Base-by-base conservation (phyloP, 2,797 vertebrate species). In the Kryptopterus vitreolus region DNA sequence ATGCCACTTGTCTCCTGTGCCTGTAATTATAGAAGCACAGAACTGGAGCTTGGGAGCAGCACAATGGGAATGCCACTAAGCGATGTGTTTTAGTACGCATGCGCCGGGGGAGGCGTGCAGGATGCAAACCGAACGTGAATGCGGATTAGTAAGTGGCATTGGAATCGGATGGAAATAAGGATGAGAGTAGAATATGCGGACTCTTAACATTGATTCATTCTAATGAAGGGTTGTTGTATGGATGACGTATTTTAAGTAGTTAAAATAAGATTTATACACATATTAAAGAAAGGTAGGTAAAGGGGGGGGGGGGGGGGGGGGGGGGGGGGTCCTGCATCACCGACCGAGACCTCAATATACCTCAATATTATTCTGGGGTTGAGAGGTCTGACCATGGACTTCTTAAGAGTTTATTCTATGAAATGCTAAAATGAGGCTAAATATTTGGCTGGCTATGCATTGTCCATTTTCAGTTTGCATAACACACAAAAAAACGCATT, bases 11-110 rank as follows among this genome's bases (percentile, higher is more conserved):
- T 70, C 69, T 48, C 38, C n/a, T 70, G 16, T 38, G 38, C 65
- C 77, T 81, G 63, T 81, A 70, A 83, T 61, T 81, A 79, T 65
- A 79, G 78, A 58, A 74, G 33, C 20, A 65, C 11, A 50, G 71
- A n/a, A 48, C n/a, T 26, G 52, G 35, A 61, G 31, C 48, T 33
- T 83, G 63, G 31, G 66, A 76, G 61, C 12, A 9, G 46, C 31
- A 46, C 8, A 35, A 24, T 75, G 48, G 63, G 33, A 68, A 59
- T 46, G 53, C 43, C 31, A 26, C 26, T 10, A 57, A 29, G 20
- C 16, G 2, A 52, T 4, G 20, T 29, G n/a, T 10, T 43, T 69
- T 57, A 57, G 62, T 43, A 22, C 24, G 31, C 29, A 48, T 43
- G 43, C 22, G 4, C 58, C 50, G 63, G 48, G 57, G 38, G 22